Base-by-base conservation (phyloP, 2,888 invertebrate species). In the Argyresthia albistria region DNA sequence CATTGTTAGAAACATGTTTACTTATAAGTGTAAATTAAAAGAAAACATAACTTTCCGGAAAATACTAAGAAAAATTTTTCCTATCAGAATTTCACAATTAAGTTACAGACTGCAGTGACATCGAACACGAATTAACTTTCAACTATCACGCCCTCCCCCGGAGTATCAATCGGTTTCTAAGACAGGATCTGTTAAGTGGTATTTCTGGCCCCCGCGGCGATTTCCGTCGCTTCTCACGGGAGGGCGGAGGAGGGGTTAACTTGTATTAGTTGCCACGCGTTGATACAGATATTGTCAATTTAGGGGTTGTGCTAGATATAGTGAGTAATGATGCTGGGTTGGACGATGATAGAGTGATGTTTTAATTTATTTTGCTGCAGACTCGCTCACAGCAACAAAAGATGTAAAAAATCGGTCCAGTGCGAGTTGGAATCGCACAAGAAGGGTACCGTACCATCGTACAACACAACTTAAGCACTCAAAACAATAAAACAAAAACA, bases 181-280 rank as follows among this genome's bases (percentile, higher is more conserved):
- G 10, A n/a, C 39, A 11, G 39, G 39, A 11, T 39, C 9, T 9
- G 39, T 39, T 39, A 39, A n/a, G 39, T 39, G 25, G 25, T 25
- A 25, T 25, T 46, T 46, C 42, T 42, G 25, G 37, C 49, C 42
- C 51, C 51, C 47, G 51, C 47, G 42, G 48, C 71, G 73, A 71
- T 74, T 80, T 77, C 77, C 80, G 80, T 80, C 76, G 78, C 81
- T 84, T 84, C 84, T 83, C 86, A 84, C 84, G 82, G 80, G 79
- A 77, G 67, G 61, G 62, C 59, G 66, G 65, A 62, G 70, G 69
- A 75, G 73, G 80, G 80, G 79, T 76, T 77, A 69, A 70, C 70
- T 42, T 15, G 79, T 86, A 84, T 86, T 83, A 83, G 64, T 58
- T 56, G 73, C 61, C 84, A 86, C 84, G 83, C 82, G 86, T 71